Conservation (phyloP, 2,113 vertebrate species). For the Scalopus aquaticus region DNA sequence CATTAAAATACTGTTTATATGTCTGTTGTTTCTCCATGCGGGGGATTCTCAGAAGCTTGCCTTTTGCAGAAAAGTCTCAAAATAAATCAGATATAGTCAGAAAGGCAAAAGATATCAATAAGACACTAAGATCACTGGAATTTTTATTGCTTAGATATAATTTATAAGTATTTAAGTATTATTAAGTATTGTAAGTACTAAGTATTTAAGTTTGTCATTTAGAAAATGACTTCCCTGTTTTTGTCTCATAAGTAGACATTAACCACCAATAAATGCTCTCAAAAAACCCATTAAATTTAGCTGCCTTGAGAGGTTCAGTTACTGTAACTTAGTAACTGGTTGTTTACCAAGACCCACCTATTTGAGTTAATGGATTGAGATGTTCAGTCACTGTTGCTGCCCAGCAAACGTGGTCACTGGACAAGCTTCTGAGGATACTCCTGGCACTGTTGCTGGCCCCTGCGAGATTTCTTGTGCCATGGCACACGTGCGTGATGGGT, state of each 20-base stretch:
- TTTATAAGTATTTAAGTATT: not conserved
- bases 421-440: not conserved
- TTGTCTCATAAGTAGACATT: not conserved
- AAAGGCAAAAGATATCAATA: not conserved
- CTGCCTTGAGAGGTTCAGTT: not conserved
- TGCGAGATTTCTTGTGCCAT: not conserved
- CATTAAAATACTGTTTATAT: not conserved
- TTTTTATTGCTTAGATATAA: not conserved
- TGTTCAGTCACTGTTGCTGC: not conserved
- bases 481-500: fast-evolving
- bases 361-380: not conserved
- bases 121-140: not conserved
- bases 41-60: not conserved
- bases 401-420: not conserved
- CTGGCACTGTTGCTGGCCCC: not conserved
- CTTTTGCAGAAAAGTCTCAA: not conserved
- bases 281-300: not conserved
- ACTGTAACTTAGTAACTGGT: not conserved
- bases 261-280: not conserved
- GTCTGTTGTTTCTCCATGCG: not conserved
- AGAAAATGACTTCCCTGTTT: not conserved
- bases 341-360: constrained; percentile 15
- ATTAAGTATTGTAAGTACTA: no score
- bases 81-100: not conserved
- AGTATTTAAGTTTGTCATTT: no score